These are phyloP conservation scores for Ptiloglossa arizonensis DNA, from an alignment of 1,140 invertebrate species.

Conservation along the genomic window DNA sequence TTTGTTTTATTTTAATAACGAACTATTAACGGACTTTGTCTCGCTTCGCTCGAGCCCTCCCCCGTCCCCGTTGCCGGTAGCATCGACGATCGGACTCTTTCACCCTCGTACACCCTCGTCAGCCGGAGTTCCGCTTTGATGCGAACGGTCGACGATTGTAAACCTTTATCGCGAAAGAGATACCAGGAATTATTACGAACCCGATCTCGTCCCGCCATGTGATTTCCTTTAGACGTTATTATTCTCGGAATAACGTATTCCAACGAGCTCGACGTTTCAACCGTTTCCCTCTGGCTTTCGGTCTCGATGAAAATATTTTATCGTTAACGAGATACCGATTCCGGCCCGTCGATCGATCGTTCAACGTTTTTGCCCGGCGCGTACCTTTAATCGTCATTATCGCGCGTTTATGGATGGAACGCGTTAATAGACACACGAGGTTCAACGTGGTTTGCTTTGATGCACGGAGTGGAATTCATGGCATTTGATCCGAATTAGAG, in stretches of 20 bases:
- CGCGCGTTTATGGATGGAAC: conserved; percentile 12
- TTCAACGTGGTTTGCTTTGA: conserved; percentile 6
- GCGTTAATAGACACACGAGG: neutral
- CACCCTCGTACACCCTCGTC: conserved; percentile 10
- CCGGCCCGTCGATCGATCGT: neutral
- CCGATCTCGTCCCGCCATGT: conserved; percentile 8
- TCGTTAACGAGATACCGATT: conserved; percentile 31
- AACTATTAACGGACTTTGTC: conserved; percentile 44
- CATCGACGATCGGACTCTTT: conserved; percentile 36
- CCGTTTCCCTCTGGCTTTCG: neutral
- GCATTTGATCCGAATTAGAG: conserved; percentile 46
- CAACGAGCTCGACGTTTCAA: conserved; percentile 25
- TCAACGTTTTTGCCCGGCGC: neutral
- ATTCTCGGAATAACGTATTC: conserved; percentile 18
- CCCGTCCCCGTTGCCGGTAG: too few species aligned
- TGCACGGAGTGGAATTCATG: conserved; percentile 26
- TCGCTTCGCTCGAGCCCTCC: neutral
- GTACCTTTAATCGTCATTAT: conserved; percentile 27
- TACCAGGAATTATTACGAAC: conserved; percentile 45
- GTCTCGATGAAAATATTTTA: conserved; percentile 17
- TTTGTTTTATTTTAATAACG: conserved; percentile 50
- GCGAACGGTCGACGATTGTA: conserved; percentile 25
- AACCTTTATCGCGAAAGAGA: conserved; percentile 46
- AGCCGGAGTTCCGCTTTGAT: conserved; percentile 27
- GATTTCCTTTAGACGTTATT: conserved; percentile 45